Evolutionary conservation across 2,113 vertebrate species (phyloP), one percentile per base, ranked within the genome.

Genomic region (Gallinago media): DNA sequence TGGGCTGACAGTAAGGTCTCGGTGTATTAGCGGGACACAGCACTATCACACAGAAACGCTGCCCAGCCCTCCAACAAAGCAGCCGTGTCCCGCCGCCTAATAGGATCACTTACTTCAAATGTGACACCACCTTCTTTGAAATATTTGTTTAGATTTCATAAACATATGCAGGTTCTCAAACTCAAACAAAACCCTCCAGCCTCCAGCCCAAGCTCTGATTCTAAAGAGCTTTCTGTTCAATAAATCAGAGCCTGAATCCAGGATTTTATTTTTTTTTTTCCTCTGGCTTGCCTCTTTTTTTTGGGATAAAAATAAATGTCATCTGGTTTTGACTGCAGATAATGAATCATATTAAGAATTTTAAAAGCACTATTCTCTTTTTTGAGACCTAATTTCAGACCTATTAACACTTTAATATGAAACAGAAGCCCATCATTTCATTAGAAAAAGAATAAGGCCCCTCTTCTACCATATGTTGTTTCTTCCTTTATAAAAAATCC

Each of bases 341-440:
- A 98, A 98, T 98, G 96, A 97, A 98, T 98, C 97, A 97, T 96
- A 97, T 97, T 98, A 98, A 97, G 94, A 97, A 98, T 97, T 98
- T 98, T 97, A 97, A 98, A 98, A 98, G 96, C 97, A 97, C 93
- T 96, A 97, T 97, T 97, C 97, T 98, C 97, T 97, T 97, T 96
- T 94, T 96, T 90, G 95, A 98, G 98, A 97, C 97, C 97, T 98
- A 98, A 98, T 98, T 98, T 98, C 97, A 98, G 97, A 98, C 95
- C 95, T 97, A 98, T 98, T 98, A 98, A 98, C 97, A 98, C 97
- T 98, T 98, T 98, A 98, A 98, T 98, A 98, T 95, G 97, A 98
- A 98, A 98, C 97, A 98, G 97, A 98, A 98, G 97, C 96, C 95
- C 96, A 97, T 98, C 97, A 98, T 98, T 98, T 98, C 97, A 97